A percentile compares a stretch with the other conserved stretches of the same genome.
Evolutionary conservation across 2,797 vertebrate species (phyloP).

Genomic region (Falco novaeseelandiae): DNA sequence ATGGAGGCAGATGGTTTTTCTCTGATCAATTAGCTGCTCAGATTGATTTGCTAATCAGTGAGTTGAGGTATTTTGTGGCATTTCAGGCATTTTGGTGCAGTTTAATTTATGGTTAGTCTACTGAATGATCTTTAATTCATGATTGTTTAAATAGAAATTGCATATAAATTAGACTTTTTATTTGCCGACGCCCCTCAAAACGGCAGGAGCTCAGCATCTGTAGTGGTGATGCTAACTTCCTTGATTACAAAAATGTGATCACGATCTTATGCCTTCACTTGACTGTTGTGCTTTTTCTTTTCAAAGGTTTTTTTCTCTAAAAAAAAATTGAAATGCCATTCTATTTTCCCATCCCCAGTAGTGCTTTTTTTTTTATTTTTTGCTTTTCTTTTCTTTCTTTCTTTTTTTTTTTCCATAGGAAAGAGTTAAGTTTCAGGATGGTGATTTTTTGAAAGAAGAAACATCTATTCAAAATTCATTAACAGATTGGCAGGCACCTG

Average conservation of each 20-base stretch:
- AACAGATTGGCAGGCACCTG: neutral
- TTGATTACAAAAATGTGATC: neutral
- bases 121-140: slow-evolving; percentile 59
- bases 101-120: slow-evolving; percentile 26
- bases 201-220: neutral
- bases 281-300: neutral
- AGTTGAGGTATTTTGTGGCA: slow-evolving; percentile 55
- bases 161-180: slow-evolving; percentile 43
- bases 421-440: neutral
- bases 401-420: neutral
- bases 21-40: slow-evolving; percentile 61
- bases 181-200: slow-evolving; percentile 4
- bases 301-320: neutral
- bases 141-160: slow-evolving; percentile 60
- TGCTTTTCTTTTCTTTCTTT: too few species aligned
- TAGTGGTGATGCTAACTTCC: neutral
- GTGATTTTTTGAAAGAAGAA: neutral
- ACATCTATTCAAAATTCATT: neutral
- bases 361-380: neutral
- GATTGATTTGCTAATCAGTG: slow-evolving; percentile 55
- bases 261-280: neutral
- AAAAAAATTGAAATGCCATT: neutral
- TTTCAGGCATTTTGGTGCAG: slow-evolving; percentile 46
- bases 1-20: slow-evolving; percentile 50
- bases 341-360: neutral